These are phyloP conservation scores for Deroptyus accipitrinus DNA, from an alignment of 2,113 vertebrate species.

Conservation along the genomic window DNA sequence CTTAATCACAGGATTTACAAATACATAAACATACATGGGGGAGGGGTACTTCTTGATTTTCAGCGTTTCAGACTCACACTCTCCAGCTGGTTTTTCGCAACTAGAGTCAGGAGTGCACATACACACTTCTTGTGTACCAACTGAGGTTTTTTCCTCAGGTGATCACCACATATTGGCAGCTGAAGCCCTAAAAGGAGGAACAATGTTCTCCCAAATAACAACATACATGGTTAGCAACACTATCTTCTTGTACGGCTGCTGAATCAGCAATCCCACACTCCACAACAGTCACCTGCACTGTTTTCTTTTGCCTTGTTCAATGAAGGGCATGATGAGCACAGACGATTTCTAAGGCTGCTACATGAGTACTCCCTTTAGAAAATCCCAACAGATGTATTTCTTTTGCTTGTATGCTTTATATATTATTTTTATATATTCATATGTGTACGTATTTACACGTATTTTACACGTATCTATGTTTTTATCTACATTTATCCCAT, in stretches of 20 bases:
- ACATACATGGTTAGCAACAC: background rate
- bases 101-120: background rate
- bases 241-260: background rate
- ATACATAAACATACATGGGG: background rate
- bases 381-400: background rate
- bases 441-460: background rate
- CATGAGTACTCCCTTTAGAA: background rate
- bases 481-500: background rate
- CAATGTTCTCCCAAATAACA: background rate
- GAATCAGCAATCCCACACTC: background rate
- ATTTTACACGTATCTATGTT: background rate
- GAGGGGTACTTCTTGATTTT: background rate
- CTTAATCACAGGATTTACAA: background rate
- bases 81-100: background rate
- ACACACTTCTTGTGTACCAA: background rate
- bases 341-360: background rate
- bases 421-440: background rate
- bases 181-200: background rate
- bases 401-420: background rate
- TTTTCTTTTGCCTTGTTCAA: background rate
- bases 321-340: background rate
- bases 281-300: background rate
- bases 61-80: background rate
- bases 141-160: background rate
- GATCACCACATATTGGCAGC: background rate